Percentiles rank a stretch among this genome's conserved stretches.
Evolutionary conservation across 2,113 vertebrate species (phyloP).

Genomic region (Paramisgurnus dabryanus): DNA sequence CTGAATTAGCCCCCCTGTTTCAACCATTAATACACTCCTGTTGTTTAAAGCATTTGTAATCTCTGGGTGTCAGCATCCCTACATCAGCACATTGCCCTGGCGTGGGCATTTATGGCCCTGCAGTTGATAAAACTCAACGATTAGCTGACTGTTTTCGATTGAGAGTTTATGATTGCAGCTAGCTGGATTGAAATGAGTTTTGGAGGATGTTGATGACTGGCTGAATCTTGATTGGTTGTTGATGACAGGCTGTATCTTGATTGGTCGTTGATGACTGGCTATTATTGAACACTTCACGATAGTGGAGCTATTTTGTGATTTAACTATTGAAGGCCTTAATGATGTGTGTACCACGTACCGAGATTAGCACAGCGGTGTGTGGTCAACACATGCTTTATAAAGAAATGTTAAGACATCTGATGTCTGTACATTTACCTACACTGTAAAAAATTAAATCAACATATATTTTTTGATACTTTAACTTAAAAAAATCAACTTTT

Average conservation of each 20-base stretch:
- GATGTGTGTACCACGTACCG: neutral
- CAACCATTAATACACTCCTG: slow-evolving; percentile 25
- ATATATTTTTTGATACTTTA: too few relatives aligned
- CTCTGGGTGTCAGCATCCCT: neutral
- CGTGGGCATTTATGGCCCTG: slow-evolving; percentile 20
- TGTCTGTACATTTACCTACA: neutral
- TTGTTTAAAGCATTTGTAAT: slow-evolving; percentile 3
- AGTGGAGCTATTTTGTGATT: slow-evolving; percentile 5
- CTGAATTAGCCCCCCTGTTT: slow-evolving; percentile 15
- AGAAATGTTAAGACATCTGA: slow-evolving; percentile 4
- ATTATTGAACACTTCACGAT: slow-evolving; percentile 22
- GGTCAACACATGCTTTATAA: neutral
- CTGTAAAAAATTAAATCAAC: too few relatives aligned
- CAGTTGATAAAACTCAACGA: neutral
- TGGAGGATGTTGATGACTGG: slow-evolving; percentile 26
- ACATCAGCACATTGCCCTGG: slow-evolving; percentile 39
- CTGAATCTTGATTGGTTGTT: slow-evolving; percentile 26
- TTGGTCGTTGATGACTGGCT: slow-evolving; percentile 20
- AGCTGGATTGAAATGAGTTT: slow-evolving; percentile 10
- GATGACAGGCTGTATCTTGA: slow-evolving; percentile 20
- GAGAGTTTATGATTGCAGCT: slow-evolving; percentile 26
- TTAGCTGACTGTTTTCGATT: slow-evolving; percentile 31
- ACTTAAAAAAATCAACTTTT: too few relatives aligned
- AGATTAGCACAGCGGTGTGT: slow-evolving; percentile 30
- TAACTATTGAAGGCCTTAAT: neutral